These are phyloP conservation scores for Lerista edwardsae DNA, from an alignment of 2,797 vertebrate genomes.

Conservation along the genomic window DNA sequence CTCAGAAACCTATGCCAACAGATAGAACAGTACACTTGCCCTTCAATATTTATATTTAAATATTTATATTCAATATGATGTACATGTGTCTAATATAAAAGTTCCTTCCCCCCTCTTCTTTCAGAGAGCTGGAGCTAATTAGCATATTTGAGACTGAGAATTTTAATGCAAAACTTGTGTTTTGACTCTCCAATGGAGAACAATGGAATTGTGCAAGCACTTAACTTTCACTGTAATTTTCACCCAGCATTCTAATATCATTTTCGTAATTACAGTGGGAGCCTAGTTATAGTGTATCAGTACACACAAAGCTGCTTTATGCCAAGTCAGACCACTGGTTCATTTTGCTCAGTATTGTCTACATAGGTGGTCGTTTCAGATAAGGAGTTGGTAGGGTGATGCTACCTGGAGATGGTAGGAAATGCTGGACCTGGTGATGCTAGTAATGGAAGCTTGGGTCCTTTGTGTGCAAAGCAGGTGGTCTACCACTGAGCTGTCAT, in stretches of 20 bases:
- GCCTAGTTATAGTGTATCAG: not conserved
- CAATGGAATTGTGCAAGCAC: not conserved
- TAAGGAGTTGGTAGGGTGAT: too few species aligned
- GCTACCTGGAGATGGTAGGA: too few species aligned
- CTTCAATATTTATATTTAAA: not conserved
- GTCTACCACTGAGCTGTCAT: too few species aligned
- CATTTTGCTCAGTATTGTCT: too few species aligned
- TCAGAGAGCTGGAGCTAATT: not conserved
- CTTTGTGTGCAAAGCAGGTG: too few species aligned
- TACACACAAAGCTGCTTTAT: too few species aligned
- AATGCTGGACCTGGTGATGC: too few species aligned
- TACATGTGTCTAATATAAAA: constrained; percentile 6
- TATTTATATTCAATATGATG: too few species aligned
- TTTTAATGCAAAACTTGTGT: not conserved
- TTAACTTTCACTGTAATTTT: not conserved
- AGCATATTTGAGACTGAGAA: not conserved
- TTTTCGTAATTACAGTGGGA: not conserved
- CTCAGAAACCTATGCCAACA: constrained; percentile 22
- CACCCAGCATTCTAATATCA: not conserved
- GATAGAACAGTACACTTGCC: constrained; percentile 1
- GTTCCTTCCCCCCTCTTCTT: not conserved
- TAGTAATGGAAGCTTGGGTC: too few species aligned
- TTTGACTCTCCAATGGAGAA: not conserved
- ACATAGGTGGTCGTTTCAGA: too few species aligned
- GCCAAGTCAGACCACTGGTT: too few species aligned